Base-by-base conservation (phyloP, 1,140 invertebrate genomes). In the Conus ventricosus region DNA sequence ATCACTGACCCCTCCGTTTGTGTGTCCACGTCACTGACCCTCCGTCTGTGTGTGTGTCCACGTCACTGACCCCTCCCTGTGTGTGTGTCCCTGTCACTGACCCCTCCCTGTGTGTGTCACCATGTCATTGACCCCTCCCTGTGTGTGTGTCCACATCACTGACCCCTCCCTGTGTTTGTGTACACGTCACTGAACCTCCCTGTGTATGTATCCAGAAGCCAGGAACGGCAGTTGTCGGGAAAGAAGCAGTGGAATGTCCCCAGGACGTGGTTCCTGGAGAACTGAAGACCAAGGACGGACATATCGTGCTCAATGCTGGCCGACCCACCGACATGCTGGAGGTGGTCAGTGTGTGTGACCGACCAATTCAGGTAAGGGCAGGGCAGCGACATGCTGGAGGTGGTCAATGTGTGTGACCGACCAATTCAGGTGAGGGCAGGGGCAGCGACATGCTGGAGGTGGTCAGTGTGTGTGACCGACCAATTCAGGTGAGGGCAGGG, bases 321-420 rank as follows among this genome's bases (percentile, higher is more conserved):
- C 89, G 91, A 39, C 75, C 89, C 13, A 81, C 86, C 17, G 89
- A 87, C 7, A 71, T 85, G n/a, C 84, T 93, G 8, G 88, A 90
- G 15, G 92, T 93, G 10, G 89, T 88, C 86, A 93, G 91, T 78
- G 86, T 88, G 71, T 93, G 92, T 89, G 92, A 93, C 82, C 76
- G 92, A 23, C 92, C 92, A 3, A 91, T 93, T 27, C 92, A 93
- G 90, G 92, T 93, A 85, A 88, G 57, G 25, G 76, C 7, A 39
- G 39, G n/a, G 76, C n/a, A 6, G 6, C 5, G 5, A 4, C 6
- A 53, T 84, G 57, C 6, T 11, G 11, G 55, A 10, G 17, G 60
- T 8, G 11, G 25, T 84, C n/a, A 4, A 4, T 60, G 57, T 84
- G 57, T 57, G 81, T 83, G 54, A 23, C 53, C 51, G 39, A 39